Evolutionary conservation across 2,797 vertebrate genomes (phyloP), one percentile per base, ranked within the genome.

Genomic region (Xenopus petersii): DNA sequence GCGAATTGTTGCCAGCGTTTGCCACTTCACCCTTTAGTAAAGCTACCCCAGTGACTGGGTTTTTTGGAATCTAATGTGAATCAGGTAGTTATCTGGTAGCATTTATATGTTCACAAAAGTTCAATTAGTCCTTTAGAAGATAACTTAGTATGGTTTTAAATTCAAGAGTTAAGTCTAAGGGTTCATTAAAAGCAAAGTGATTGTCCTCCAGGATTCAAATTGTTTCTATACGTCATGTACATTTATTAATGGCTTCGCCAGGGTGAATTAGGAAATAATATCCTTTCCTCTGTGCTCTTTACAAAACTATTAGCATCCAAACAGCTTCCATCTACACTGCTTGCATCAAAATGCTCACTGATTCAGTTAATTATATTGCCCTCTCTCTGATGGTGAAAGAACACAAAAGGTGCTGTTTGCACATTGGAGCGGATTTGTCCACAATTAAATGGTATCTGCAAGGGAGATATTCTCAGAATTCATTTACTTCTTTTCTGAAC

Each of bases 401-500:
- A 71, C 36, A 66, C n/a, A n/a, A 33, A 76, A 76, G 74, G 62
- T 76, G 67, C 67, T 65, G 60, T 75, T 75, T 70, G 55, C 26
- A 58, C 59, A 59, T 70, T n/a, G 42, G 54, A 49, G 48, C 56
- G 71, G 62, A 65, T 71, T 65, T 76, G 70, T 60, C n/a, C 24
- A 71, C 24, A 76, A 64, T 76, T 66, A 76, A 16, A 42, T 15
- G 48, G 7, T 4, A 46, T 17, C 8, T 8, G n/a, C 30, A 46
- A 46, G 62, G 13, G 51, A 42, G 60, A 62, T 75, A 46, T 75
- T 70, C 67, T 59, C 42, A 71, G 74, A 76, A 76, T 76, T 76
- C 30, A 66, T 71, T 76, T 70, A 21, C 61, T 65, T 76, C 47
- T 65, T 64, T 70, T 70, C 16, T 24, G 56, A 59, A 66, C 12